A percentile compares a stretch with the other conserved stretches of the same genome.
Evolutionary conservation across 2,113 vertebrate genomes (phyloP).

Genomic region (Phrynosoma platyrhinos): DNA sequence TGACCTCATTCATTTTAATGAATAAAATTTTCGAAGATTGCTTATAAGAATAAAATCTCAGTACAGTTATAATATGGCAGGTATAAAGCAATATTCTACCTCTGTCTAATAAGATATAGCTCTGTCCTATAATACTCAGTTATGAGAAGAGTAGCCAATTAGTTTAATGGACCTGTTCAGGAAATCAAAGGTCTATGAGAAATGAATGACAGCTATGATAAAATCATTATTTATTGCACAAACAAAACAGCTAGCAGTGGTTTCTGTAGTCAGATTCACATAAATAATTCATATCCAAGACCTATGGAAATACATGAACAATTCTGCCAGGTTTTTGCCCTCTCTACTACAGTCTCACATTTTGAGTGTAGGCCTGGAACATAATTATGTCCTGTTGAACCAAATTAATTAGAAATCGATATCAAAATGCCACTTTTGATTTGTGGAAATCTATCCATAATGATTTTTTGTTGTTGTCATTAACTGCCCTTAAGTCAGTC

Average conservation of each 20-base stretch:
- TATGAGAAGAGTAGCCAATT: conserved; percentile 12
- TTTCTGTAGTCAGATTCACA: background rate
- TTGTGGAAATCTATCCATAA: conserved; percentile 19
- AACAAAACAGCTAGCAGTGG: background rate
- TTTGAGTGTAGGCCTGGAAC: conserved; percentile 5
- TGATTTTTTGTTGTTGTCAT: background rate
- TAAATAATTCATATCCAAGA: background rate
- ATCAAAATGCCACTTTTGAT: conserved; percentile 33
- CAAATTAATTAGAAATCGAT: conserved; percentile 14
- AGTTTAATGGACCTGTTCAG: conserved; percentile 5
- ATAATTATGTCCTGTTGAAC: conserved; percentile 9
- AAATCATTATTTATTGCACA: conserved; percentile 7
- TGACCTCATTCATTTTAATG: conserved; percentile 30
- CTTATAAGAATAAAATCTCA: conserved; percentile 4
- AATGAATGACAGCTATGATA: conserved; percentile 12
- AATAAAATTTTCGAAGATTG: conserved; percentile 10
- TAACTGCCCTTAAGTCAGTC: background rate
- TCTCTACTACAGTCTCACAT: background rate
- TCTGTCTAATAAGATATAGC: background rate
- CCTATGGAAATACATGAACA: background rate
- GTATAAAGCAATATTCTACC: background rate
- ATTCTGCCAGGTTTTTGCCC: background rate
- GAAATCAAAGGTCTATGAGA: background rate
- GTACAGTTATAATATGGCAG: background rate
- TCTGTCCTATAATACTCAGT: background rate